Base-by-base conservation (phyloP, 2,888 invertebrate species). In the Epinotia nisella region DNA sequence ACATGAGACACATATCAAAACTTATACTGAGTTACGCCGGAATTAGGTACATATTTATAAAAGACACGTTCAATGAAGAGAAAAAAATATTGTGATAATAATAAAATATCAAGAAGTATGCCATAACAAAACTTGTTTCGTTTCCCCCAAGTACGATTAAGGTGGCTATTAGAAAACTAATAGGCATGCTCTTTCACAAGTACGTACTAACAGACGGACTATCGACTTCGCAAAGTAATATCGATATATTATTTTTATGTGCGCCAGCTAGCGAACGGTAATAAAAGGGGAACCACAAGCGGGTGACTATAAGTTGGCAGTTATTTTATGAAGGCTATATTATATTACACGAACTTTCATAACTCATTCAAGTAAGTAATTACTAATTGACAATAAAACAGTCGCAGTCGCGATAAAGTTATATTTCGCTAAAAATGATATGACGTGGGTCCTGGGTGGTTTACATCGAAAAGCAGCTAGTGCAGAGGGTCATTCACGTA, bases 161-260 rank as follows among this genome's bases (percentile, higher is more conserved):
- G 67, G 61, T 56, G 61, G 70, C 75, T 76, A 76, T 82, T 79
- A 78, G 75, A 71, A 76, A 80, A 79, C 78, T 78, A 80, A 81
- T 81, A 79, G 77, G 70, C 77, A 79, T 77, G 70, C 77, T 78
- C 70, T 75, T 77, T 76, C 51, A 24, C 51, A 70, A 70, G 73
- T 71, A 68, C 74, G 19, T 62, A 64, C 76, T 68, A 75, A 70
- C 76, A 76, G 75, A 76, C 74, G 77, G 75, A 75, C 78, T 77
- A 81, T 78, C 76, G 76, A 78, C 75, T 77, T 74, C 70, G 68
- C 66, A 67, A 76, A 78, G 81, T 82, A 81, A 81, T 80, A 79
- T 78, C 85, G 81, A 86, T 87, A 86, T 78, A 79, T 87, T 87
- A 87, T 84, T 86, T 88, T 87, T 88, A 89, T 82, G 84, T 80